Evolutionary conservation across 2,888 invertebrate species (phyloP).

Genomic region (Sinotaia quadrata): DNA sequence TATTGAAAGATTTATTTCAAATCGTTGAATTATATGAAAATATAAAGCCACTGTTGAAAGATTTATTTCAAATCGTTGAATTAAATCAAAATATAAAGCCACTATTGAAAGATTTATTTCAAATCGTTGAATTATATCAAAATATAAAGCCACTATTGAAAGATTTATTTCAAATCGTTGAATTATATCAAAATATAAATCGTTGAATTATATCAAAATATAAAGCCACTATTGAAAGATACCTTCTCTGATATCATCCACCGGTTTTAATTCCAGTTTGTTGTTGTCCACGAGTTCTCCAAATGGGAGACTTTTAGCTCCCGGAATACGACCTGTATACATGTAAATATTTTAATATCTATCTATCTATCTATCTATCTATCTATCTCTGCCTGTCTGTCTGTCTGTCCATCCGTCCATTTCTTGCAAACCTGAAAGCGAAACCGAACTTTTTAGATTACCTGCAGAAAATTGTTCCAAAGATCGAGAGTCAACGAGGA

Average conservation of each 20-base stretch:
- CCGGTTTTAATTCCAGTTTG: neutral
- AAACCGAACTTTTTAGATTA: neutral
- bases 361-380: neutral
- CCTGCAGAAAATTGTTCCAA: neutral
- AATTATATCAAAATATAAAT: too few relatives aligned
- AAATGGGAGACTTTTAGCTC: neutral
- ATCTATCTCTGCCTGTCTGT: neutral
- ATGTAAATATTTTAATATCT: neutral
- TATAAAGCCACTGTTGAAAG: too few relatives aligned
- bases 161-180: too few relatives aligned
- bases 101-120: too few relatives aligned
- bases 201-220: too few relatives aligned
- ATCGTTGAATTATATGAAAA: too few relatives aligned
- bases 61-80: too few relatives aligned
- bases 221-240: too few relatives aligned
- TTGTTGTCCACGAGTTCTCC: neutral
- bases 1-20: too few relatives aligned
- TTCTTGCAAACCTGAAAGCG: neutral
- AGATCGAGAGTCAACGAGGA: neutral
- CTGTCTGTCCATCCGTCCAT: neutral
- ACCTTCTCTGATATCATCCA: neutral
- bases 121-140: too few relatives aligned
- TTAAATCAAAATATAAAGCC: too few relatives aligned
- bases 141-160: too few relatives aligned
- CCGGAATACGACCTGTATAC: neutral